Conservation (phyloP, 2,797 vertebrate species). For the Vultur gryphus region DNA sequence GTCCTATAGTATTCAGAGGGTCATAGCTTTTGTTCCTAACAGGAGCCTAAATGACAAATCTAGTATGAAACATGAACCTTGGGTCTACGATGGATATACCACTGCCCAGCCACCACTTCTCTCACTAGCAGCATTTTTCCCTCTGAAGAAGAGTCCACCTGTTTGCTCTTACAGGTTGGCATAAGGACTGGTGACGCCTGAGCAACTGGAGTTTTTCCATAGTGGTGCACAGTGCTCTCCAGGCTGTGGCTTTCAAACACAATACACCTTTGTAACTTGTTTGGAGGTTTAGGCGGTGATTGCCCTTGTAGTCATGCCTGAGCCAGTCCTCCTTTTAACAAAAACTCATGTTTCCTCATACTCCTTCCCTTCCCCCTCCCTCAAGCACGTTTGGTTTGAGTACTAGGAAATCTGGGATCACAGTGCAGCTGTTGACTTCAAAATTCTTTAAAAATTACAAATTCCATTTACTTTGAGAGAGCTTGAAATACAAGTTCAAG, state of each 20-base stretch:
- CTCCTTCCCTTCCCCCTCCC: neutral
- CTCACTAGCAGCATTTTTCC: neutral
- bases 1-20: neutral
- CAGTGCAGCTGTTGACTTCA: neutral
- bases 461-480: neutral
- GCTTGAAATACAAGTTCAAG: neutral
- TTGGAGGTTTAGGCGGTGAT: neutral
- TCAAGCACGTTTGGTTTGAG: neutral
- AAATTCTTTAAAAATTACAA: neutral
- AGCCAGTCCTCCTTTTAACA: neutral
- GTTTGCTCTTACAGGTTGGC: neutral
- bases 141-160: neutral
- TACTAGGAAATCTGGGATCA: neutral
- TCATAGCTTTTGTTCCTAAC: neutral
- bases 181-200: neutral
- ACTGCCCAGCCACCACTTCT: neutral
- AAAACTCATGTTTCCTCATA: neutral
- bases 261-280: constrained; percentile 22
- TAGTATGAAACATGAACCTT: neutral
- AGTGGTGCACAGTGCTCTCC: neutral
- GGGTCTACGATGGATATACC: neutral
- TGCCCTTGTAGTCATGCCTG: neutral
- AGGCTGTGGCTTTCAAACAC: constrained; percentile 3
- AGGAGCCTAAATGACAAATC: neutral
- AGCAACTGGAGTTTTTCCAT: neutral